These are phyloP conservation scores for Tetrapedia diversipes DNA, from an alignment of 2,888 invertebrate species.

Conservation along the genomic window DNA sequence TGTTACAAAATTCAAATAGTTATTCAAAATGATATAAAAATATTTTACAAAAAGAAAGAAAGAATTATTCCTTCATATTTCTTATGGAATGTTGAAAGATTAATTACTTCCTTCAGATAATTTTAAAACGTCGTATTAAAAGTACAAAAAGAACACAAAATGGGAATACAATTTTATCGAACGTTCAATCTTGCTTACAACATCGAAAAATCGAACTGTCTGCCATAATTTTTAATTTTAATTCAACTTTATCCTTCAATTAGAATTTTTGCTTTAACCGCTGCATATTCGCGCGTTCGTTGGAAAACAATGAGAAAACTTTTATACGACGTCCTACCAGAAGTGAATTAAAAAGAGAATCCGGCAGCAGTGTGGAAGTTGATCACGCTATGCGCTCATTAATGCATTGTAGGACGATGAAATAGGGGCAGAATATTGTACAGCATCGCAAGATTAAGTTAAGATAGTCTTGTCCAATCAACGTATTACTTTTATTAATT, in stretches of 20 bases:
- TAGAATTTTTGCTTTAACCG: neutral
- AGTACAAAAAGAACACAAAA: neutral
- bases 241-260: slow-evolving; percentile 17
- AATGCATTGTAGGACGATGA: slow-evolving; percentile 27
- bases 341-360: slow-evolving; percentile 34
- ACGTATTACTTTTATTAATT: neutral
- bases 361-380: slow-evolving; percentile 29
- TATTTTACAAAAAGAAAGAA: no score
- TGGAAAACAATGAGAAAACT: slow-evolving; percentile 28
- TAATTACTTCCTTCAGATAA: no score
- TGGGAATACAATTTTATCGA: neutral
- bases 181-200: no score
- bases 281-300: slow-evolving; percentile 14
- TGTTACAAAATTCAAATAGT: no score
- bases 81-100: no score
- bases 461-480: slow-evolving; percentile 35
- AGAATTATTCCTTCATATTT: no score
- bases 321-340: slow-evolving; percentile 4
- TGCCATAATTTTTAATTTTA: neutral
- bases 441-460: slow-evolving; percentile 37
- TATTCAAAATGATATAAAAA: no score
- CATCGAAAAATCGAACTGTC: neutral
- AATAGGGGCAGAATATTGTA: slow-evolving; percentile 38
- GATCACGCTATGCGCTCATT: slow-evolving; percentile 68
- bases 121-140: neutral